Evolutionary conservation across 2,797 vertebrate genomes (phyloP).

Genomic region (Pteronotus mesoamericanus): DNA sequence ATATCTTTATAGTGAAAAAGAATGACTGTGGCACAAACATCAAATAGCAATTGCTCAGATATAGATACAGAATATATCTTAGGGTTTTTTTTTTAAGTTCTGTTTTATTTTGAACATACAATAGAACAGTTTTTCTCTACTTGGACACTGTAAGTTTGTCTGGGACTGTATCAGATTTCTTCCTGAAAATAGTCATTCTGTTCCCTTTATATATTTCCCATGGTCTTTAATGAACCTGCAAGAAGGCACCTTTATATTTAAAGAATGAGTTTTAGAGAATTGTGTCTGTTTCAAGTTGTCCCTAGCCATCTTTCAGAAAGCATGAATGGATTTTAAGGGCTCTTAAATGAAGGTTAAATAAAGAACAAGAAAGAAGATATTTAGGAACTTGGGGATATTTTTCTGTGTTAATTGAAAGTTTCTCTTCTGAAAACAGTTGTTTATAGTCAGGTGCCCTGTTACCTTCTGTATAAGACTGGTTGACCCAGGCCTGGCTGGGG

Average conservation of each 20-base stretch:
- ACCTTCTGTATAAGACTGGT: constrained; percentile 47
- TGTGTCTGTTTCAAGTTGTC: constrained; percentile 56
- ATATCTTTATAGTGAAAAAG: background rate
- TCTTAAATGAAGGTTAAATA: constrained; percentile 72
- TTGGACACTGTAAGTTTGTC: background rate
- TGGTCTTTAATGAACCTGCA: constrained; percentile 41
- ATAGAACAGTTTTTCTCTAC: background rate
- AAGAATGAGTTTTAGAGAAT: constrained; percentile 47
- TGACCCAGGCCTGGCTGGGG: background rate
- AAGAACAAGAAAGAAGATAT: constrained; percentile 68
- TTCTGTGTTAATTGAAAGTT: constrained; percentile 71
- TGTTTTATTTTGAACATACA: constrained; percentile 8
- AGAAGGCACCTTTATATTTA: constrained; percentile 63
- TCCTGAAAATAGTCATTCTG: background rate
- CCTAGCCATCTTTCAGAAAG: constrained; percentile 49
- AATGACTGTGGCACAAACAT: background rate
- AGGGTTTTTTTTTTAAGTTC: background rate
- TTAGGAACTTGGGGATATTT: constrained; percentile 71
- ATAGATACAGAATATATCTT: background rate
- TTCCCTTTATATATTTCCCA: constrained; percentile 52
- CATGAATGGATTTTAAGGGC: constrained; percentile 52
- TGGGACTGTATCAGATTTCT: background rate
- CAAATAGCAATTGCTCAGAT: background rate
- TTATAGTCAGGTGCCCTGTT: constrained; percentile 55
- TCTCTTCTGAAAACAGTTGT: constrained; percentile 57